These are phyloP conservation scores for Drosophila mayri DNA, from an alignment of 1,140 invertebrate species.

Conservation along the genomic window DNA sequence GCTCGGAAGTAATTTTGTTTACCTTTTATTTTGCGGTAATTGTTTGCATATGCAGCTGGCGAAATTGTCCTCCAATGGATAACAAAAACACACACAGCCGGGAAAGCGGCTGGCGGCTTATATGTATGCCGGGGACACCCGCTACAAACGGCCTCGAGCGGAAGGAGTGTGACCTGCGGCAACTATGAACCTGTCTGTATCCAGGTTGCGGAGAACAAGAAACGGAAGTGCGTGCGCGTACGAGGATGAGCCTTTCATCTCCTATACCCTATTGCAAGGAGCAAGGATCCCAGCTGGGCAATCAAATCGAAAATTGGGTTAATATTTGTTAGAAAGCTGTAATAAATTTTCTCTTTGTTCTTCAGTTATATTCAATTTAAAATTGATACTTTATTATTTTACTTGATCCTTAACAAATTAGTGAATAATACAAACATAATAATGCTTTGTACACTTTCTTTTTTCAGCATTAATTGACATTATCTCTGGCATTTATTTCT, in stretches of 20 bases:
- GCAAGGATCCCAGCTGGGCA: background rate
- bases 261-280: constrained; percentile 1
- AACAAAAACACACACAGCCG: constrained; percentile 53
- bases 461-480: too few relatives aligned
- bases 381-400: background rate
- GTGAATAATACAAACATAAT: too few relatives aligned
- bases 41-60: constrained; percentile 78
- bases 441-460: background rate
- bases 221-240: constrained; percentile 69
- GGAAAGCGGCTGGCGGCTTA: background rate
- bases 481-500: too few relatives aligned
- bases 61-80: constrained; percentile 71
- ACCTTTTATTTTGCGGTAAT: constrained; percentile 81
- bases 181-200: constrained; percentile 13
- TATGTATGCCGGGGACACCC: background rate
- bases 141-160: constrained; percentile 51
- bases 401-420: background rate
- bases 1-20: constrained; percentile 81
- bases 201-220: constrained; percentile 62
- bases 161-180: constrained; percentile 22
- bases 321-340: background rate
- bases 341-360: background rate
- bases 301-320: background rate
- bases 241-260: constrained; percentile 63
- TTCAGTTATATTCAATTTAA: too few relatives aligned